These are phyloP conservation scores for Syngnathus typhle DNA, from an alignment of 2,113 vertebrate genomes.

Conservation along the genomic window DNA sequence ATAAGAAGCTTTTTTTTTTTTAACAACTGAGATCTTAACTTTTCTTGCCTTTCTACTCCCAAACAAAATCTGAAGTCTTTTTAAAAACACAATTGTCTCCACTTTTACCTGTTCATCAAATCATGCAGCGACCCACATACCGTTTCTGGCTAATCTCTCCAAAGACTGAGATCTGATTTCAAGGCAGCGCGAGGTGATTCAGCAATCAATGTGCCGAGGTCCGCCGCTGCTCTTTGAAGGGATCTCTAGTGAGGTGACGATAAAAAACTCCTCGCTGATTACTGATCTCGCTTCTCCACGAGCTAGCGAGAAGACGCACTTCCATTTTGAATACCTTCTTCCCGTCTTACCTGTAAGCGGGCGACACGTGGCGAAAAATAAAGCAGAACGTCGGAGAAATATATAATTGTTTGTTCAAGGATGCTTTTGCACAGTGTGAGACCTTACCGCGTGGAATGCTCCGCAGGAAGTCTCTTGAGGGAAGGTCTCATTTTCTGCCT, in stretches of 20 bases:
- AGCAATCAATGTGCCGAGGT: slow-evolving; percentile 59
- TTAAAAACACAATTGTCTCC: slow-evolving; percentile 20
- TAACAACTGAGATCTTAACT: no score
- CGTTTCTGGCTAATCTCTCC: slow-evolving; percentile 47
- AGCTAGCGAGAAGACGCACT: slow-evolving; percentile 46
- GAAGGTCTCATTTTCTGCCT: slow-evolving; percentile 78
- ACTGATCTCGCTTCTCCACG: slow-evolving; percentile 49
- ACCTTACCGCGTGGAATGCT: slow-evolving; percentile 71
- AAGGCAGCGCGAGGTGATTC: slow-evolving; percentile 37
- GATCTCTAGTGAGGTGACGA: slow-evolving; percentile 53
- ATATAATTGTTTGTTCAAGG: slow-evolving; percentile 77
- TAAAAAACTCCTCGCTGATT: slow-evolving; percentile 66
- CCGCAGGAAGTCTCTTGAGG: slow-evolving; percentile 78
- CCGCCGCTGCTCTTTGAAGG: slow-evolving; percentile 52
- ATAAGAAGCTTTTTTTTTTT: not conserved
- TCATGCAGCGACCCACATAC: slow-evolving; percentile 24
- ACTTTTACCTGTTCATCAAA: slow-evolving; percentile 50
- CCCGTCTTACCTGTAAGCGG: slow-evolving; percentile 27
- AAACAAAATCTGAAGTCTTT: slow-evolving; percentile 16
- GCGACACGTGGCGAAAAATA: slow-evolving; percentile 31
- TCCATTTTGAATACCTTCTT: slow-evolving; percentile 45
- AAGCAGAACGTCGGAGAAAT: slow-evolving; percentile 70
- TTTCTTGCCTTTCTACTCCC: slow-evolving; percentile 9
- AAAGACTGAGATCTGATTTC: slow-evolving; percentile 52
- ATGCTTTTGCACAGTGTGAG: slow-evolving; percentile 75